These are phyloP conservation scores for Thaumatotibia leucotreta DNA, from an alignment of 1,140 invertebrate species.

Conservation along the genomic window DNA sequence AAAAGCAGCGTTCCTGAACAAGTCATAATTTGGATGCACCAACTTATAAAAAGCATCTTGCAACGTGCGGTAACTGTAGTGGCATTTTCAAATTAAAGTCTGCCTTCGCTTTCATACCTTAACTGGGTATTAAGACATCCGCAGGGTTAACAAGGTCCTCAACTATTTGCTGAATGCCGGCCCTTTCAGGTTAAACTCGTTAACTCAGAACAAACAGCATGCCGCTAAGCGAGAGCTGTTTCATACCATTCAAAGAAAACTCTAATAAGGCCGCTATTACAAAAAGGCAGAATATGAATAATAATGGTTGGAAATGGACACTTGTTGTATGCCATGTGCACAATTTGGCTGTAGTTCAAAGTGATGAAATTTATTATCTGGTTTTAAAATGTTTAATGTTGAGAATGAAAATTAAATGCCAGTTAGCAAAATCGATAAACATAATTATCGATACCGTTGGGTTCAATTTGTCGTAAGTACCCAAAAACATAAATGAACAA, in stretches of 20 bases:
- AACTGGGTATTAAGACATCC: slow-evolving; percentile 51
- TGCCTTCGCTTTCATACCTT: slow-evolving; percentile 29
- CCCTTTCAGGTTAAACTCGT: slow-evolving; percentile 43
- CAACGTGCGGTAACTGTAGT: slow-evolving; percentile 32
- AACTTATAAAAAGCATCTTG: neutral
- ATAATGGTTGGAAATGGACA: neutral
- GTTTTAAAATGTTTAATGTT: neutral
- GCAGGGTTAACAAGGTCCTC: slow-evolving; percentile 54
- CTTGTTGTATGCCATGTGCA: neutral
- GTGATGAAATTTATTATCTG: neutral
- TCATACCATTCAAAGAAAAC: slow-evolving; percentile 36
- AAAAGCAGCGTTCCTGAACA: neutral
- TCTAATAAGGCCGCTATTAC: slow-evolving; percentile 35
- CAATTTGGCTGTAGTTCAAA: neutral
- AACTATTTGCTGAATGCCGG: slow-evolving; percentile 42
- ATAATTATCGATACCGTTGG: too few species aligned
- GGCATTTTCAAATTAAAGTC: slow-evolving; percentile 31
- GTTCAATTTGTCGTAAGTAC: too few species aligned
- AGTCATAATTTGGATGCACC: neutral
- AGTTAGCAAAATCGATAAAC: too few species aligned
- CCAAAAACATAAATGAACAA: too few species aligned
- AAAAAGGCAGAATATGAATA: neutral
- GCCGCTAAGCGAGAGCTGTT: slow-evolving; percentile 35
- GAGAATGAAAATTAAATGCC: too few species aligned
- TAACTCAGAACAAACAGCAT: slow-evolving; percentile 44